phyloP scores from a whole-genome alignment of 2,888 invertebrate genomes.

The Cantharis lateralis region DNA sequence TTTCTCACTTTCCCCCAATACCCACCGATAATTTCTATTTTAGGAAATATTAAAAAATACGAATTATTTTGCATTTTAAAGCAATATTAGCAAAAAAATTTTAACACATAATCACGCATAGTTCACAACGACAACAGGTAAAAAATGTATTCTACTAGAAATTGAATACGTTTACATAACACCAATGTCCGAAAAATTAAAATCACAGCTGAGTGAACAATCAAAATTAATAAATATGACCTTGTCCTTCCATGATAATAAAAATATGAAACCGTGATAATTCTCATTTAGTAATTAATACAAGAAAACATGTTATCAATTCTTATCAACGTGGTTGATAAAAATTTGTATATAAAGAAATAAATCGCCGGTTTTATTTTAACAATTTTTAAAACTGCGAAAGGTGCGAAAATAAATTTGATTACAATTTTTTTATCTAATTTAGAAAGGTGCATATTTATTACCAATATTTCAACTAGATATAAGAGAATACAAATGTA shows the following conservation, averaged over 20 bases:
- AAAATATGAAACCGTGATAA: constrained; percentile 13
- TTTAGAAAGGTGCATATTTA: neutral
- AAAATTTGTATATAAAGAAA: neutral
- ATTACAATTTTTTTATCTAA: too few relatives aligned
- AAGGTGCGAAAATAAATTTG: neutral
- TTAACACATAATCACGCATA: too few relatives aligned
- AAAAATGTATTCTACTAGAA: neutral
- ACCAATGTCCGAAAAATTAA: constrained; percentile 20
- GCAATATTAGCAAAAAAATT: neutral
- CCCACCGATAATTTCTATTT: neutral
- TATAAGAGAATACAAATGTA: neutral
- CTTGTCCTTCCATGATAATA: constrained; percentile 31
- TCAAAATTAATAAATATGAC: constrained; percentile 26
- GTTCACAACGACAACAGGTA: too few relatives aligned
- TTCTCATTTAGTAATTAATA: constrained; percentile 7
- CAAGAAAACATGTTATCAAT: constrained; percentile 14
- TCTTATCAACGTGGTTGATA: constrained; percentile 24
- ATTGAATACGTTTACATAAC: neutral
- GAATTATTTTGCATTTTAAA: neutral
- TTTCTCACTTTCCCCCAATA: neutral
- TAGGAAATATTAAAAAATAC: neutral
- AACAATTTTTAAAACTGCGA: neutral
- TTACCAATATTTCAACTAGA: neutral
- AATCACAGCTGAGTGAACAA: constrained; percentile 35
- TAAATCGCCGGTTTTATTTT: constrained; percentile 5